These are phyloP conservation scores for Argynnis bischoffii DNA, from an alignment of 2,888 invertebrate species.

Conservation along the genomic window DNA sequence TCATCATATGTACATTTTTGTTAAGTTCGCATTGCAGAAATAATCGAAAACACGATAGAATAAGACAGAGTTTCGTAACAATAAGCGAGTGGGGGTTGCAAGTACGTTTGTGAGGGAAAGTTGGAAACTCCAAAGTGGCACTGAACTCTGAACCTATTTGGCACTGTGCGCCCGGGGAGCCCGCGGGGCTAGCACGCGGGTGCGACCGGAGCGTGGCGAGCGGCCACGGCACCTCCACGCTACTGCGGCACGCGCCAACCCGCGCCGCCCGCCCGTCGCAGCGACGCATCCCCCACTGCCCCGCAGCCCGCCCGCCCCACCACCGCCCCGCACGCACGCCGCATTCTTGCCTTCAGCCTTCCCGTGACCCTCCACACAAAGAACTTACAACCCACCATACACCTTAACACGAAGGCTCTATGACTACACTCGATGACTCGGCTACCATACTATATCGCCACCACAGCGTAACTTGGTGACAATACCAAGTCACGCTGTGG, in stretches of 20 bases:
- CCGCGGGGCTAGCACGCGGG: conserved; percentile 53
- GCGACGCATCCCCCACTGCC: conserved; percentile 57
- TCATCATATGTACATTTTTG: conserved; percentile 23
- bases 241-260: conserved; percentile 78
- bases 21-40: conserved; percentile 44
- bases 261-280: conserved; percentile 48
- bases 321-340: conserved; percentile 74
- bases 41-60: conserved; percentile 49
- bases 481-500: neutral
- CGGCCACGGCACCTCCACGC: conserved; percentile 77
- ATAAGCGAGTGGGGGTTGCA: conserved; percentile 44
- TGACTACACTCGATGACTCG: conserved; percentile 27
- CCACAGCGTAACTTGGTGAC: too few relatives aligned
- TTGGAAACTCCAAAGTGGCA: conserved; percentile 49
- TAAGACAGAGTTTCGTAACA: conserved; percentile 50
- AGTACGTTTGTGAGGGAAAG: conserved; percentile 48
- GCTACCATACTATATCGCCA: neutral
- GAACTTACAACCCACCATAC: conserved; percentile 38
- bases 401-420: conserved; percentile 9
- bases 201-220: conserved; percentile 56
- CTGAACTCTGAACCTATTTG: conserved; percentile 46
- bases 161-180: conserved; percentile 60
- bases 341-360: conserved; percentile 72
- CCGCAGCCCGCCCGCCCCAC: conserved; percentile 47
- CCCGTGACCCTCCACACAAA: conserved; percentile 61